A percentile compares a stretch with the other conserved stretches of the same genome.
phyloP scores from a whole-genome alignment of 2,113 vertebrate species.

The Puntigrus tetrazona region DNA sequence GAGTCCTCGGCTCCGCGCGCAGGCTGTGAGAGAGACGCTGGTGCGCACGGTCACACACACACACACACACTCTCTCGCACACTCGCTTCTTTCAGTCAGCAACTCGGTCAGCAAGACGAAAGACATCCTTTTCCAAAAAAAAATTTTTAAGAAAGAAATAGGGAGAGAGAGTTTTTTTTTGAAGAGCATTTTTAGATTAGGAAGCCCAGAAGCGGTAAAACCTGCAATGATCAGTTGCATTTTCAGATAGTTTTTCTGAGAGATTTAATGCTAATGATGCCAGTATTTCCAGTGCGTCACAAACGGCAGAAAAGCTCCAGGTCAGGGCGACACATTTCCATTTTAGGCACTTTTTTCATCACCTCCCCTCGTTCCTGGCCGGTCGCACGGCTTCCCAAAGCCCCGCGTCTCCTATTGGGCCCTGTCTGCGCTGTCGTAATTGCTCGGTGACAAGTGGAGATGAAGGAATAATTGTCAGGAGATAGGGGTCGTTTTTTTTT shows the following conservation, averaged over 20 bases:
- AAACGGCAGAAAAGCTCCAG: conserved; percentile 80
- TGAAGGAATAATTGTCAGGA: conserved; percentile 99
- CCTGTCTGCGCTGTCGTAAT: conserved; percentile 79
- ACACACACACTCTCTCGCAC: conserved; percentile 33
- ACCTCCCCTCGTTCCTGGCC: conserved; percentile 26
- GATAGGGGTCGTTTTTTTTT: conserved; percentile 80
- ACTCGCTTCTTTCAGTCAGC: conserved; percentile 38
- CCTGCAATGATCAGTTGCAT: conserved; percentile 68
- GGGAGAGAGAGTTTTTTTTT: conserved; percentile 56
- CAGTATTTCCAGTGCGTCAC: conserved; percentile 82
- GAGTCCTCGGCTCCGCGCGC: conserved; percentile 80
- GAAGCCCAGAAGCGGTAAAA: conserved; percentile 54
- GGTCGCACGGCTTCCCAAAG: conserved; percentile 41
- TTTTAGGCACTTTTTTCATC: conserved; percentile 88
- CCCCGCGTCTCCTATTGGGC: conserved; percentile 82
- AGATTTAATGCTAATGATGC: conserved; percentile 77
- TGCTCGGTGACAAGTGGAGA: conserved; percentile 99
- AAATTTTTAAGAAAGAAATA: conserved; percentile 58
- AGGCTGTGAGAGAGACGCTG: conserved; percentile 77
- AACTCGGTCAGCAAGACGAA: conserved; percentile 28
- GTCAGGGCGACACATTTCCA: conserved; percentile 92
- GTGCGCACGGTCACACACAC: conserved; percentile 50
- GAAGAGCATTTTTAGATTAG: conserved; percentile 77
- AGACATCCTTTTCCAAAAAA: conserved; percentile 32
- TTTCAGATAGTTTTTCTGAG: conserved; percentile 55